These are phyloP conservation scores for Drosophila busckii DNA, from an alignment of 1,140 invertebrate species.

Conservation along the genomic window DNA sequence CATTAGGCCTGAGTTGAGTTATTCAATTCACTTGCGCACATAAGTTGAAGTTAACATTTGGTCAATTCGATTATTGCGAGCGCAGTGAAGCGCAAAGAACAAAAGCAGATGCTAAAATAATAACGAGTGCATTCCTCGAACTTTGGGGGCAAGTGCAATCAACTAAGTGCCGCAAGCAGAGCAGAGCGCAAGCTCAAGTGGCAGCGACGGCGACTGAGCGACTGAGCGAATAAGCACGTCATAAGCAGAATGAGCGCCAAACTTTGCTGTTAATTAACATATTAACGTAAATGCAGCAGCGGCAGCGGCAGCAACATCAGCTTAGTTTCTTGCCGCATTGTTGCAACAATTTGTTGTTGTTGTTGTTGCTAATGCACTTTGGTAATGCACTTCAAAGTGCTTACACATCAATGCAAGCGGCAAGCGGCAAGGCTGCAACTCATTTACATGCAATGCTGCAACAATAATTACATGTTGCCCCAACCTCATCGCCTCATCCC, in stretches of 20 bases:
- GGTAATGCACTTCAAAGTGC: conserved; percentile 74
- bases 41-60: too few species aligned
- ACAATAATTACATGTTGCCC: conserved; percentile 63
- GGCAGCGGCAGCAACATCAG: conserved; percentile 7
- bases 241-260: conserved; percentile 43
- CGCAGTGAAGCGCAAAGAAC: too few species aligned
- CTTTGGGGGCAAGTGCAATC: too few species aligned
- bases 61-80: too few species aligned
- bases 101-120: too few species aligned
- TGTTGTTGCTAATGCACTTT: conserved; percentile 55
- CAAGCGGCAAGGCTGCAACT: conserved; percentile 30
- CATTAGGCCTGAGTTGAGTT: too few species aligned
- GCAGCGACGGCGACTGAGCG: conserved; percentile 27
- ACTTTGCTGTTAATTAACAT: conserved; percentile 71
- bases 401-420: conserved; percentile 61
- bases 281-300: conserved; percentile 55
- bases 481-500: neutral
- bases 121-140: too few species aligned
- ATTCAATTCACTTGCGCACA: too few species aligned
- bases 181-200: conserved; percentile 19
- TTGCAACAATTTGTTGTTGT: conserved; percentile 16
- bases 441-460: conserved; percentile 50
- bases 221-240: conserved; percentile 44
- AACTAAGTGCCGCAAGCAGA: too few species aligned
- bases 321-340: neutral